Base-by-base conservation (phyloP, 2,888 invertebrate species). In the Apodemia zela region DNA sequence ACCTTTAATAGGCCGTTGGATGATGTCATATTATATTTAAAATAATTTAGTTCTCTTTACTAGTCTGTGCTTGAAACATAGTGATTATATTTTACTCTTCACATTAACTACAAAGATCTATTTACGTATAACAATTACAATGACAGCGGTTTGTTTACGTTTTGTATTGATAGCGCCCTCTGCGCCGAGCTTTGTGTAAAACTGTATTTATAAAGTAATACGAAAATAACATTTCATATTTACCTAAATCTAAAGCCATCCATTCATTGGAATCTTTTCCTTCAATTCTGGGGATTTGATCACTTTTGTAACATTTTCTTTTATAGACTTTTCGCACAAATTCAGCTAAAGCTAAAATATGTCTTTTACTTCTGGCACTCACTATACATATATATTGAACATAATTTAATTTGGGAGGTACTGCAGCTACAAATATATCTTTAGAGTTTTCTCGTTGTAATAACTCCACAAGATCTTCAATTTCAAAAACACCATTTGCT, bases 191-290 rank as follows among this genome's bases (percentile, higher is more conserved):
- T n/a, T n/a, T n/a, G n/a, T n/a, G n/a, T n/a, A n/a, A n/a, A n/a
- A n/a, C n/a, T n/a, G n/a, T n/a, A n/a, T n/a, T n/a, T n/a, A n/a
- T n/a, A n/a, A n/a, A n/a, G n/a, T n/a, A n/a, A n/a, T n/a, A n/a
- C n/a, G n/a, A n/a, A n/a, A n/a, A n/a, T n/a, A n/a, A n/a, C n/a
- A 35, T 35, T 35, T 35, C 11, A 35, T 35, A 3, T 42, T 64
- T 90, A 96, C 97, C 97, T 88, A 98, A 92, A 92, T 98, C 98
- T 79, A 98, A 76, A 21, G 98, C 98, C 84, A 97, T 93, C 98
- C 98, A 98, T 73, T 97, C 95, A 61, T 93, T 93, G 13, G 95
- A 95, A 61, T 93, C 86, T 79, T 93, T 93, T 29, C 97, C 98
- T 89, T 98, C 97, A 70, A 97, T 93, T 74, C 89, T 93, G 0